Evolutionary conservation across 2,113 vertebrate genomes (phyloP), one percentile per base, ranked within the genome.

Genomic region (Onychorhynchus coronatus): DNA sequence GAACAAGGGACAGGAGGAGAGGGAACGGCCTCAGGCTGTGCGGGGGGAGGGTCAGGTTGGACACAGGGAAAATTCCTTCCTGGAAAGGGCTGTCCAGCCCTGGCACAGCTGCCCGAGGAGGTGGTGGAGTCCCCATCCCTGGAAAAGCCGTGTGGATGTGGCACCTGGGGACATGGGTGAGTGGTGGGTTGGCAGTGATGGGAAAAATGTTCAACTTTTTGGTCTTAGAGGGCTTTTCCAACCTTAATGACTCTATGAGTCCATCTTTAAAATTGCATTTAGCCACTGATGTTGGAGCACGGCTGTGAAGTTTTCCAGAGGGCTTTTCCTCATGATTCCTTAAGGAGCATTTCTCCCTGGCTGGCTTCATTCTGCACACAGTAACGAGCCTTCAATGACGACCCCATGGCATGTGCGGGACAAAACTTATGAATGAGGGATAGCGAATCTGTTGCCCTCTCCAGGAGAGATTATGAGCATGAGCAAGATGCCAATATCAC

Each of bases 211-310:
- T 33, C 37, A 30, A n/a, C 46, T 61, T 19, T 0, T 1, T 25
- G 11, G 1, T 21, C 20, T 47, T 41, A 10, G 9, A 61, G 11
- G 8, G 16, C 19, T 83, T 76, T 66, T 37, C 68, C 22, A 59
- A 59, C 27, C 23, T 5, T 4, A 47, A 22, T 41, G 4, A 12
- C 18, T 42, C 53, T 10, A 2, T 35, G 14, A 75, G 16, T 47
- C 17, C 24, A 23, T 55, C 39, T 47, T 31, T 27, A 52, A 75
- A 35, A 25, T 1, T 5, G 20, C 0, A 0, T 61, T 55, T 39
- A 58, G 47, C 20, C 42, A 35, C 6, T 1, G 20, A 12, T 0
- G 21, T 28, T 1, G 0, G 11, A 42, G 50, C 0, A 2, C 8
- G 62, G 37, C 56, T n/a, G 2, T 4, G 68, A 41, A 30, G 53